Conservation (phyloP, 2,888 invertebrate species). For the Agriopis marginaria region DNA sequence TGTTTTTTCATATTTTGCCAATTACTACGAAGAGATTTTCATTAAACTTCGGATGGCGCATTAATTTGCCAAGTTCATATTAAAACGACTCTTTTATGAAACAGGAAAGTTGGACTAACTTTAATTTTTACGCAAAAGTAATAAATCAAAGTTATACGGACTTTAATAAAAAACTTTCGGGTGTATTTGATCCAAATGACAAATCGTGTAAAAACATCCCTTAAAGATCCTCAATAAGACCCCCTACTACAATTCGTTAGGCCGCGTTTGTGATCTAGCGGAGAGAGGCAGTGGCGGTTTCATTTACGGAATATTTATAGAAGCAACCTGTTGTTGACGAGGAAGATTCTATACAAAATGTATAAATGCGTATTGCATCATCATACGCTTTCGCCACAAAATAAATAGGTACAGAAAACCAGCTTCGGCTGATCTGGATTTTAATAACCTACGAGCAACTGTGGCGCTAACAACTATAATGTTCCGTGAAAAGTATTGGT, state of each 20-base stretch:
- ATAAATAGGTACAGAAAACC: too few species aligned
- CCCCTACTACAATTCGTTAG: neutral
- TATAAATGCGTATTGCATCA: too few species aligned
- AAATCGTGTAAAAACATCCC: slow-evolving; percentile 14
- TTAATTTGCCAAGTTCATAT: slow-evolving; percentile 37
- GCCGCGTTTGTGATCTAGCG: neutral
- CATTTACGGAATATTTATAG: neutral
- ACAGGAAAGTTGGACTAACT: slow-evolving; percentile 34
- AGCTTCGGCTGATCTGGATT: too few species aligned
- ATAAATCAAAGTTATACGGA: slow-evolving; percentile 38
- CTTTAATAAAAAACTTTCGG: slow-evolving; percentile 41
- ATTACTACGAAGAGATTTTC: slow-evolving; percentile 22
- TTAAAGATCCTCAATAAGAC: neutral
- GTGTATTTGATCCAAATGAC: slow-evolving; percentile 30
- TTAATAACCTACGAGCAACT: too few species aligned
- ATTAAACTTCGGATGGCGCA: slow-evolving; percentile 30
- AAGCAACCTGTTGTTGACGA: neutral
- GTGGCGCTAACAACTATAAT: too few species aligned
- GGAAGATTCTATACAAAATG: too few species aligned
- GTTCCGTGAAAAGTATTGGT: too few species aligned
- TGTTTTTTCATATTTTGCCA: slow-evolving; percentile 17
- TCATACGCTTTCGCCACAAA: too few species aligned
- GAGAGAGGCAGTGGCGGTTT: too few species aligned
- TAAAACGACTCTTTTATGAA: slow-evolving; percentile 33
- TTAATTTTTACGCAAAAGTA: slow-evolving; percentile 39